Evolutionary conservation across 1,140 invertebrate species (phyloP).

Genomic region (Drosophila pseudoananassae): DNA sequence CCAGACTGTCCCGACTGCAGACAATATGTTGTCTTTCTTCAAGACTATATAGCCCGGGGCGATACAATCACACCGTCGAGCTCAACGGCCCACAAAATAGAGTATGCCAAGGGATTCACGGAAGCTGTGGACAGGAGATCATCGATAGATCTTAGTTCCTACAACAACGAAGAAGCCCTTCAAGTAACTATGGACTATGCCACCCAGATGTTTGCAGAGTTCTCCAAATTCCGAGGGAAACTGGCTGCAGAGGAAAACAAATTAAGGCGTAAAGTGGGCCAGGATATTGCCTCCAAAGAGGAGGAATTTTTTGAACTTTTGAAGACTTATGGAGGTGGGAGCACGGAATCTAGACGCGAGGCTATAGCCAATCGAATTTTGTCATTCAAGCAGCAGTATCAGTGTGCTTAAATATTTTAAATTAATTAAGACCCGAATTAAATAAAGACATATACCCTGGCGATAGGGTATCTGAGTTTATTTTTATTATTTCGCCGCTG

Average conservation of each 20-base stretch:
- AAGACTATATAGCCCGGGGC: neutral
- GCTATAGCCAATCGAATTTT: neutral
- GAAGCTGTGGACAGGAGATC: neutral
- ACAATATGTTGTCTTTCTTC: neutral
- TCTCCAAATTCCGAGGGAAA: neutral
- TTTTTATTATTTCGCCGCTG: slow-evolving; percentile 75
- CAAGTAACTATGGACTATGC: neutral
- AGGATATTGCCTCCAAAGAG: neutral
- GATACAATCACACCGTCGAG: neutral
- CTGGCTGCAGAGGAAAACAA: neutral
- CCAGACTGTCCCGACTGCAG: neutral
- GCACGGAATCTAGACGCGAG: neutral
- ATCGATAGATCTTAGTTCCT: neutral
- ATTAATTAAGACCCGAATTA: neutral
- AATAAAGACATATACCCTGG: neutral
- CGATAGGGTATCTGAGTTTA: slow-evolving; percentile 57
- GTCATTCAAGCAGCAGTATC: neutral
- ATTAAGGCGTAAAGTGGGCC: neutral
- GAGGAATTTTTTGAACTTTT: neutral
- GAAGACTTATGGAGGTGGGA: neutral
- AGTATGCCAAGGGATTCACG: neutral
- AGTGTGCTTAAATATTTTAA: neutral
- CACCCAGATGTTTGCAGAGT: neutral
- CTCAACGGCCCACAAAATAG: neutral
- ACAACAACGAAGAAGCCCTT: neutral